A percentile compares a stretch with the other conserved stretches of the same genome.
Evolutionary conservation across 2,113 vertebrate species (phyloP).

Genomic region (Megaceryle torquata): DNA sequence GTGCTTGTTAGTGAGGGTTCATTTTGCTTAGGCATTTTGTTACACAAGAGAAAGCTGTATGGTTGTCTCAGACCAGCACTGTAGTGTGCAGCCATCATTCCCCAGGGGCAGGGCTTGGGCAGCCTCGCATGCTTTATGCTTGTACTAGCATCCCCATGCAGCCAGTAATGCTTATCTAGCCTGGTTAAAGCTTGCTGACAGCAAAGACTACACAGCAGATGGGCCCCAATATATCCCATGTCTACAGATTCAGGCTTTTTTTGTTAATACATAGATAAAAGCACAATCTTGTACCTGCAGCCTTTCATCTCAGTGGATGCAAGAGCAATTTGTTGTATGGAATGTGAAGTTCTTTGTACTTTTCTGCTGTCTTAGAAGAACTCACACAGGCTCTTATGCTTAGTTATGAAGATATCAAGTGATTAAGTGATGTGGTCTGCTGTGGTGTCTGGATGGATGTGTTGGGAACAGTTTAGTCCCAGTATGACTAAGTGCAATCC

Average conservation of each 20-base stretch:
- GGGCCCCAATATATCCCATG: neutral
- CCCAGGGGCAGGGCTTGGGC: neutral
- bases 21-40: conserved; percentile 26
- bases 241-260: conserved; percentile 33
- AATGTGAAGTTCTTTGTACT: conserved; percentile 44
- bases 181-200: conserved; percentile 20
- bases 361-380: conserved; percentile 59
- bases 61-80: neutral
- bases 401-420: conserved; percentile 32
- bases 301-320: conserved; percentile 53
- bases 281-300: conserved; percentile 56
- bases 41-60: neutral
- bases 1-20: conserved; percentile 13
- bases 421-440: neutral
- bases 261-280: conserved; percentile 63
- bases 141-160: neutral
- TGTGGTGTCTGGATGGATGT: neutral
- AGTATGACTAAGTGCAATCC: neutral
- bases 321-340: conserved; percentile 32
- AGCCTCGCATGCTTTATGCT: neutral
- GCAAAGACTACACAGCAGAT: neutral
- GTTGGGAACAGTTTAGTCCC: neutral
- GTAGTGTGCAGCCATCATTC: neutral
- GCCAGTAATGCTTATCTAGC: neutral
- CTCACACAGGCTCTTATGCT: conserved; percentile 34